Evolutionary conservation across 2,113 vertebrate genomes (phyloP).

Genomic region (Aphelocoma coerulescens): DNA sequence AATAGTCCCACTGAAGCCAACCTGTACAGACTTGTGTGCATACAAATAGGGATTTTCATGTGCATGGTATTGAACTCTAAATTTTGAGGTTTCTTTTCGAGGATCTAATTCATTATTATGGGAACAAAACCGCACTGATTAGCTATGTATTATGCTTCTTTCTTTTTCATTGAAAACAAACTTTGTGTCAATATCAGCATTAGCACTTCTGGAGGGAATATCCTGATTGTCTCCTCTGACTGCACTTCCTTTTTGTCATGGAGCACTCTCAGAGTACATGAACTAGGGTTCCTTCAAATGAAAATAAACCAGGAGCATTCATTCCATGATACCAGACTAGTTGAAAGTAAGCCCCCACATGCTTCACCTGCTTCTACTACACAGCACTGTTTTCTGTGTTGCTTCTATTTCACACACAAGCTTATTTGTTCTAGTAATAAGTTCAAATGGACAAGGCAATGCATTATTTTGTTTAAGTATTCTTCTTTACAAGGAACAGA

Average conservation of each 20-base stretch:
- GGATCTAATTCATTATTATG: neutral
- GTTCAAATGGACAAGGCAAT: neutral
- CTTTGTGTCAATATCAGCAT: neutral
- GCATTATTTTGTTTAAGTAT: neutral
- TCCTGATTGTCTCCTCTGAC: neutral
- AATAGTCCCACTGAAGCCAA: neutral
- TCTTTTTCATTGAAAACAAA: neutral
- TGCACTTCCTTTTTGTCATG: neutral
- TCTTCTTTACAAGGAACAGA: neutral
- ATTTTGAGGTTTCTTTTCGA: neutral
- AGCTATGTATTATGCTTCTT: neutral
- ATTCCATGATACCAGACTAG: neutral
- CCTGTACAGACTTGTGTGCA: neutral
- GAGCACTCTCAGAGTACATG: neutral
- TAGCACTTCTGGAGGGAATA: neutral
- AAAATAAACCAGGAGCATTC: neutral
- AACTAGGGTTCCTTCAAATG: neutral
- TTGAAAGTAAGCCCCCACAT: neutral
- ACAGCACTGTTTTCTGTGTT: neutral
- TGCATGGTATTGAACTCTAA: neutral
- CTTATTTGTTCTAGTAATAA: neutral
- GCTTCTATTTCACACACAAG: neutral
- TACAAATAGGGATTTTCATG: neutral
- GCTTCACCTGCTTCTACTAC: neutral
- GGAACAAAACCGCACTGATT: rapidly evolving